phyloP scores from a whole-genome alignment of 1,140 invertebrate species.

The Leptopilina boulardi region DNA sequence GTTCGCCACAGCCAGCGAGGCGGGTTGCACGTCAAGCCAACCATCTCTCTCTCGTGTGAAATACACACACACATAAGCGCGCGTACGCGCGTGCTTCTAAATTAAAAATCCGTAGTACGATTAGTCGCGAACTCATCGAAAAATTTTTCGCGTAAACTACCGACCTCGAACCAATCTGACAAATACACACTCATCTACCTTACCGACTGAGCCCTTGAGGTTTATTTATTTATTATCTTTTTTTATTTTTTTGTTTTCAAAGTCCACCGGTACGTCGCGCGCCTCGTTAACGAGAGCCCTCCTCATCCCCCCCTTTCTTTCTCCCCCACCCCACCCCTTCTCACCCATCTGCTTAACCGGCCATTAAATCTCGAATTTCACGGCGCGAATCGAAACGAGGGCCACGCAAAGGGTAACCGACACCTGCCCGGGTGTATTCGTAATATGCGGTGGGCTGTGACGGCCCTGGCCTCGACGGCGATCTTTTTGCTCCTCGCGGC shows the following conservation, averaged over 20 bases:
- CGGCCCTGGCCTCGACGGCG: conserved; percentile 59
- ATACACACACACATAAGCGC: conserved; percentile 29
- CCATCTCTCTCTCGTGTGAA: conserved; percentile 15
- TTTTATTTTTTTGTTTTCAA: neutral
- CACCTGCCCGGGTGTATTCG: conserved; percentile 35
- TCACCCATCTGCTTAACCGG: neutral
- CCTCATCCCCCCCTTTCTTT: neutral
- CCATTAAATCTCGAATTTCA: conserved; percentile 53
- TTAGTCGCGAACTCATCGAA: neutral
- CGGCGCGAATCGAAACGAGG: conserved; percentile 40
- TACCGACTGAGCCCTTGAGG: conserved; percentile 35
- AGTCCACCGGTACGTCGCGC: neutral
- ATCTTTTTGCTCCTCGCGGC: conserved; percentile 55
- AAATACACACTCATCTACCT: conserved; percentile 37
- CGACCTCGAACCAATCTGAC: neutral
- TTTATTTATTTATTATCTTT: too few species aligned
- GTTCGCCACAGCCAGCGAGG: conserved; percentile 66
- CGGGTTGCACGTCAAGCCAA: conserved; percentile 58
- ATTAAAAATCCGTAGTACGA: neutral
- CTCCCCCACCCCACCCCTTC: too few species aligned
- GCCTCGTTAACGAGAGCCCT: conserved; percentile 10
- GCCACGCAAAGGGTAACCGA: conserved; percentile 34
- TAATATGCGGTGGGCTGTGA: conserved; percentile 67
- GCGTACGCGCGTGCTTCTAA: neutral
- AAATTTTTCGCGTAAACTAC: conserved; percentile 17